phyloP scores from a whole-genome alignment of 2,113 vertebrate species.

The Agapornis roseicollis region DNA sequence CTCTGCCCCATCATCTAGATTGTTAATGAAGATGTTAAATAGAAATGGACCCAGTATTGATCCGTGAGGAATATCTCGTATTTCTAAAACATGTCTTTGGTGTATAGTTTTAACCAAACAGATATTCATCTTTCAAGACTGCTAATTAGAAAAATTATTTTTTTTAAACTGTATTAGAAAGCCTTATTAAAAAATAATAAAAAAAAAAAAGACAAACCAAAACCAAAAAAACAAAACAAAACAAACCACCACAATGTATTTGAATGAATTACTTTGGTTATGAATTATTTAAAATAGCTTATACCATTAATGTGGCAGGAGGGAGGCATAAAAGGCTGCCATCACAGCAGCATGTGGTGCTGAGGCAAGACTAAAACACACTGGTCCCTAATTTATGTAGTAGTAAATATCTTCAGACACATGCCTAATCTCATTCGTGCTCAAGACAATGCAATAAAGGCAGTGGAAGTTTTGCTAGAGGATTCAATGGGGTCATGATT shows the following conservation, averaged over 20 bases:
- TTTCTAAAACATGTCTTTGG: neutral
- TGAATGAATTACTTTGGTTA: neutral
- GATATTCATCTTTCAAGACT: neutral
- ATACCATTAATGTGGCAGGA: neutral
- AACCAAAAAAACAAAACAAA: no score
- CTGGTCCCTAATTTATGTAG: neutral
- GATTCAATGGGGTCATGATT: neutral
- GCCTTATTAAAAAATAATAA: neutral
- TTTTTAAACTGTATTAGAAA: neutral
- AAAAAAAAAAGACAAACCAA: no score
- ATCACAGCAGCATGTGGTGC: neutral
- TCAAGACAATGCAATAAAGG: neutral
- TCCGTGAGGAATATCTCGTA: neutral
- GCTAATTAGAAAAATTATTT: neutral
- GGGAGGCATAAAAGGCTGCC: neutral
- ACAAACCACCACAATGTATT: neutral
- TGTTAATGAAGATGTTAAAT: neutral
- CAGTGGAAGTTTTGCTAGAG: neutral
- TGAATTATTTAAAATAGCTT: neutral
- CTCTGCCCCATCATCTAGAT: neutral
- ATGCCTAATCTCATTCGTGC: neutral
- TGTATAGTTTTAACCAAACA: neutral
- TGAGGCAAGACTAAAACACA: neutral
- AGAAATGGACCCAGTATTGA: neutral
- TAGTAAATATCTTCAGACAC: neutral